Percentiles rank a stretch among this genome's conserved stretches.
These are phyloP conservation scores for Allophyes oxyacanthae DNA, from an alignment of 2,888 invertebrate genomes.

Conservation along the genomic window DNA sequence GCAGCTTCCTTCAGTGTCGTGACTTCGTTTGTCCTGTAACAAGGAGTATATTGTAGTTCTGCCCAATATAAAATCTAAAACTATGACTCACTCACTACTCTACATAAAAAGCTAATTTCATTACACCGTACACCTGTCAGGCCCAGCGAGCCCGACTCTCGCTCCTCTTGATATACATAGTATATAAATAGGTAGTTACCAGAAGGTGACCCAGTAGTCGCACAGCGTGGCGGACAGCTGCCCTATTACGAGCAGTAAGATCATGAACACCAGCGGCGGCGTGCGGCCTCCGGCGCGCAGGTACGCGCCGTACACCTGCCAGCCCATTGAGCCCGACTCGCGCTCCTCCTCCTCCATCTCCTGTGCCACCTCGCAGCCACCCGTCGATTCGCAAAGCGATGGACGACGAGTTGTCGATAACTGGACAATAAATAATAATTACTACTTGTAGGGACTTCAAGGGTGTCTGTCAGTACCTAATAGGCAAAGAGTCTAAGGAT, in stretches of 20 bases:
- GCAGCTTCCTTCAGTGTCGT: conserved; percentile 80
- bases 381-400: conserved; percentile 83
- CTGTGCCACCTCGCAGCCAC: conserved; percentile 81
- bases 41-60: conserved; percentile 1
- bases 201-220: conserved; percentile 94
- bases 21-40: conserved; percentile 84
- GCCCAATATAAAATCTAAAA: too few relatives aligned
- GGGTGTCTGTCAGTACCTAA: too few relatives aligned
- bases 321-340: conserved; percentile 91
- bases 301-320: conserved; percentile 91
- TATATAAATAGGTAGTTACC: conserved; percentile 83
- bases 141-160: too few relatives aligned
- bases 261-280: conserved; percentile 84
- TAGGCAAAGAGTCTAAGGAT: too few relatives aligned
- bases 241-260: conserved; percentile 89
- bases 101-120: too few relatives aligned
- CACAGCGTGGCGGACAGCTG: conserved; percentile 92
- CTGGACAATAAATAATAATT: conserved; percentile 58
- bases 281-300: conserved; percentile 89
- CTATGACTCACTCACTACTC: too few relatives aligned
- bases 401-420: conserved; percentile 83
- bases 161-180: too few relatives aligned
- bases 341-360: conserved; percentile 90
- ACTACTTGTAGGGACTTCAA: too few relatives aligned
- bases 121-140: too few relatives aligned